Evolutionary conservation across 2,888 invertebrate genomes (phyloP).

Genomic region (Dilophus febrilis): DNA sequence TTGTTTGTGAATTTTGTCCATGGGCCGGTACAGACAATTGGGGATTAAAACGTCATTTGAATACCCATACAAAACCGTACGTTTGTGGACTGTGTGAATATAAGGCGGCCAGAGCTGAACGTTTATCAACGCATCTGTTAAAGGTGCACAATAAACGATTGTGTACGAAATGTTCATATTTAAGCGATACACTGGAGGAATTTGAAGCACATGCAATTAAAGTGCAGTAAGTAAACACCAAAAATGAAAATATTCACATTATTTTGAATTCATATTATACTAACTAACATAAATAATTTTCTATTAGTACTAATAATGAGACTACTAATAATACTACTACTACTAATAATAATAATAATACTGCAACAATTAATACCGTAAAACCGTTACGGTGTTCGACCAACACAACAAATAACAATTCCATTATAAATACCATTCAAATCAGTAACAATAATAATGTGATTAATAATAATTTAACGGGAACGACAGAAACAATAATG

Average conservation of each 20-base stretch:
- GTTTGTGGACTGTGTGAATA: slow-evolving; percentile 82
- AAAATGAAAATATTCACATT: no score
- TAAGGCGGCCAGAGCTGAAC: slow-evolving; percentile 81
- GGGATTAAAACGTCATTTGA: slow-evolving; percentile 82
- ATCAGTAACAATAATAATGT: slow-evolving; percentile 26
- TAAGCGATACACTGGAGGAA: slow-evolving; percentile 69
- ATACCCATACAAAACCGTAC: slow-evolving; percentile 84
- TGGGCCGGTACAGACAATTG: slow-evolving; percentile 90
- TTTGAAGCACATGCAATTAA: slow-evolving; percentile 62
- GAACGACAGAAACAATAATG: neutral
- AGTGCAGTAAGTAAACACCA: slow-evolving; percentile 58
- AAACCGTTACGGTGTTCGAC: no score
- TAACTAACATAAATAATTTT: neutral
- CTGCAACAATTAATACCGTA: no score
- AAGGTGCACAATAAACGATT: slow-evolving; percentile 85
- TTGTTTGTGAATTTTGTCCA: slow-evolving; percentile 76
- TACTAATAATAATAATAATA: no score
- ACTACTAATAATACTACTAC: slow-evolving; percentile 4
- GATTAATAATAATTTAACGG: slow-evolving; percentile 20
- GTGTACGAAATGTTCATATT: slow-evolving; percentile 73
- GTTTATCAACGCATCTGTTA: slow-evolving; percentile 74
- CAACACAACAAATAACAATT: no score
- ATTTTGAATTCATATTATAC: no score
- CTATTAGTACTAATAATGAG: neutral
- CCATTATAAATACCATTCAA: no score